Evolutionary conservation across 2,797 vertebrate species (phyloP).

Genomic region (Bryconaethiops microstoma): DNA sequence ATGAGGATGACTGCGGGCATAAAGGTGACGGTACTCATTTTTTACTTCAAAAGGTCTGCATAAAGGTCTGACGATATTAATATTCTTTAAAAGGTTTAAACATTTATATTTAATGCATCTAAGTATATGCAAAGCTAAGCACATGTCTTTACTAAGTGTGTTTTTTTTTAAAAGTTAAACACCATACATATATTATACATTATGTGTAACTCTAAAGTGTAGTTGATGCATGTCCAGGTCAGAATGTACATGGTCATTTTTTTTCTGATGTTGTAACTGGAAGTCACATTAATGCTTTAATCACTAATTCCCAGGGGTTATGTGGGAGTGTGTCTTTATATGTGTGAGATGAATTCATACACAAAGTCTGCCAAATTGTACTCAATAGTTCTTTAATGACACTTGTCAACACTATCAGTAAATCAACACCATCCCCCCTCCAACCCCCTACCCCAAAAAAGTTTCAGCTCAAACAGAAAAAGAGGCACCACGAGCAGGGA

Average conservation of each 20-base stretch:
- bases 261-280: neutral
- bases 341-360: conserved; percentile 25
- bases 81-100: too few species aligned
- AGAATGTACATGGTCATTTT: neutral
- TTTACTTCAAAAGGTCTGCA: too few species aligned
- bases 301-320: neutral
- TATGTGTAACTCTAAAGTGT: neutral
- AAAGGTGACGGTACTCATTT: too few species aligned
- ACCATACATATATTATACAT: too few species aligned
- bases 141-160: neutral
- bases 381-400: conserved; percentile 52
- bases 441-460: conserved; percentile 5
- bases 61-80: too few species aligned
- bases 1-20: neutral
- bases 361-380: conserved; percentile 39
- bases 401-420: conserved; percentile 43
- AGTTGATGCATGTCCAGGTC: neutral
- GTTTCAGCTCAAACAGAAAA: conserved; percentile 43
- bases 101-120: neutral
- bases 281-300: neutral
- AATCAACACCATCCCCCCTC: conserved; percentile 35
- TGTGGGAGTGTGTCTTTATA: neutral
- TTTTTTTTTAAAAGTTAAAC: too few species aligned
- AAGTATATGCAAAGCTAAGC: neutral
- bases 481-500: conserved; percentile 49